Evolutionary conservation across 2,113 vertebrate species (phyloP), one percentile per base, ranked within the genome.

Genomic region (Chamaetylas fuelleborni): DNA sequence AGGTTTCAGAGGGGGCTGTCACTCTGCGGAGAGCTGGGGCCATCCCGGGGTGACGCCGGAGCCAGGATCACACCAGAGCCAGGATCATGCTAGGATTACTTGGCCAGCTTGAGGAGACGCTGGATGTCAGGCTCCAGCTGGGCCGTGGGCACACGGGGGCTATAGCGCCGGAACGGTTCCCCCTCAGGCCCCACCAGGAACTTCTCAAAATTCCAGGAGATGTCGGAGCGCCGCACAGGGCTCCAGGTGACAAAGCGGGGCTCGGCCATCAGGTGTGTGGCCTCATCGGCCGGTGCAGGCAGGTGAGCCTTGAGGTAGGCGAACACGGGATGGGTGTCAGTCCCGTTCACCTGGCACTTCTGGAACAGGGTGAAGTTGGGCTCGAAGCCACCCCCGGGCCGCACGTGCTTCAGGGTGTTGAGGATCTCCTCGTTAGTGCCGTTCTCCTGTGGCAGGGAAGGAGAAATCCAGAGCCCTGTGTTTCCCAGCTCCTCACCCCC

Each of bases 121-220:
- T 99, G 98, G 95, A 99, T 99, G 95, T 99, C 99, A 0, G 99
- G 98, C 95, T 99, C 99, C 29, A 99, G 98, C 95, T 98, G 98
- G 77, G 98, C 97, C 7, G 99, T 99, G 29, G 98, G 97, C 92
- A 98, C 98, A 33, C 93, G 98, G 91, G 98, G 98, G 97, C 99
- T 99, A 97, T 99, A 99, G 95, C 99, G 98, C 4, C 99, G 99
- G 95, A 99, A 99, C 0, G 99, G 99, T 83, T 99, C 99, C 43
- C 99, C 99, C 54, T 99, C 99, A 0, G 99, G 99, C 13, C 98
- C 99, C 20, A 99, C 98, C 56, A 99, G 98, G 97, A 99, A 99
- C 91, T 99, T 99, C 97, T 99, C 99, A 71, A 99, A 99, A 97
- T 99, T 99, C 99, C 99, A 99, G 57, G 99, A 98, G 97, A 99